phyloP scores from a whole-genome alignment of 1,140 invertebrate species.

The Protaetia brevitarsis region DNA sequence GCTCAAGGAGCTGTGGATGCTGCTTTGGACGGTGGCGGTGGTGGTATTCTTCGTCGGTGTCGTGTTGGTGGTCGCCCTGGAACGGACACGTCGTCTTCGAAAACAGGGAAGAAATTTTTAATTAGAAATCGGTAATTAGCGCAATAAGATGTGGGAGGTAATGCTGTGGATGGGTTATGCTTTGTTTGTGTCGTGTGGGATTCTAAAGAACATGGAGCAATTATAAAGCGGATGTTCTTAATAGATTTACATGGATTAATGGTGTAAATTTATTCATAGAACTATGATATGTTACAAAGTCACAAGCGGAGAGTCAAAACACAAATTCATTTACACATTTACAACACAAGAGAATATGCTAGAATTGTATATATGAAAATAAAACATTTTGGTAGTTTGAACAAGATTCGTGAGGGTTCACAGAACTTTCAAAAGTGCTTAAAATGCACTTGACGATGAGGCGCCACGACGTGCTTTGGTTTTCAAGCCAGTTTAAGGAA shows the following conservation, averaged over 20 bases:
- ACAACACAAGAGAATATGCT: too few relatives aligned
- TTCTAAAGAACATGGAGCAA: constrained; percentile 23
- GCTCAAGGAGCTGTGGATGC: constrained; percentile 43
- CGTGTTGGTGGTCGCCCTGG: constrained; percentile 18
- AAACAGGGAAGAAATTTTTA: background rate
- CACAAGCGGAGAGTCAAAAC: background rate
- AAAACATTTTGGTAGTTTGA: too few relatives aligned
- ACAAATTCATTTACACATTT: too few relatives aligned
- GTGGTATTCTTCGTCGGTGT: constrained; percentile 23
- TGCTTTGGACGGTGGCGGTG: constrained; percentile 32
- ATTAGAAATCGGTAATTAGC: constrained; percentile 25
- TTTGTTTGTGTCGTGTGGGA: background rate
- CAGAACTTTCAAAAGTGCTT: too few relatives aligned
- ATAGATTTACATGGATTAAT: background rate
- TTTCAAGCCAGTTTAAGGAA: too few relatives aligned
- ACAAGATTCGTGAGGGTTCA: too few relatives aligned
- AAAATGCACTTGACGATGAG: too few relatives aligned
- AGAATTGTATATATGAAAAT: too few relatives aligned
- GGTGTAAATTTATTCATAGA: background rate
- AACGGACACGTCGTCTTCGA: background rate
- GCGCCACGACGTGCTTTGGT: too few relatives aligned
- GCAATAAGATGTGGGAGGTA: constrained; percentile 20
- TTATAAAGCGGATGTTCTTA: constrained; percentile 5
- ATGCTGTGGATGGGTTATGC: constrained; percentile 20
- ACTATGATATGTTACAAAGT: background rate